These are phyloP conservation scores for Leptinotarsa haldemani DNA, from an alignment of 2,888 invertebrate genomes.

Conservation along the genomic window DNA sequence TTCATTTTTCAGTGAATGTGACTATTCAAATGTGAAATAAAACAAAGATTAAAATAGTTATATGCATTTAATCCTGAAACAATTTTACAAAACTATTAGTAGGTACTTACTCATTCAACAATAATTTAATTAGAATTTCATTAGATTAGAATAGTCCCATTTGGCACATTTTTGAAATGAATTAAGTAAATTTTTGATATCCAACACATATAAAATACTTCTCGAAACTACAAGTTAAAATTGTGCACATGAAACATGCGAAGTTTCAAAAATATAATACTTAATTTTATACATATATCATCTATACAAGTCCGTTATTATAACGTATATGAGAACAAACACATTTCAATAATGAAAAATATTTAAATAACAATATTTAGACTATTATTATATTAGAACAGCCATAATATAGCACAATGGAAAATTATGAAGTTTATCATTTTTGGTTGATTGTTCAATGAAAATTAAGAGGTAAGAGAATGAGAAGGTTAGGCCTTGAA, in stretches of 20 bases:
- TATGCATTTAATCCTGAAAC: conserved; percentile 41
- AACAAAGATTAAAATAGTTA: conserved; percentile 29
- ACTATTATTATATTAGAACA: conserved; percentile 45
- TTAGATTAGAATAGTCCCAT: conserved; percentile 41
- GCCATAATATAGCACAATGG: conserved; percentile 54
- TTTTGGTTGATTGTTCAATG: conserved; percentile 33
- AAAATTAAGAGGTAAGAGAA: background rate
- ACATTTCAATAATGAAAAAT: conserved; percentile 42
- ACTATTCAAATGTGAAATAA: background rate
- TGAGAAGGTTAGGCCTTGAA: background rate
- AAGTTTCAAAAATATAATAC: conserved; percentile 28
- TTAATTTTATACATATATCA: conserved; percentile 19
- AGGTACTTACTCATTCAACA: conserved; percentile 52
- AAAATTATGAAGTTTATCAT: conserved; percentile 36
- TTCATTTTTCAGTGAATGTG: background rate
- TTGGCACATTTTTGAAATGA: conserved; percentile 42
- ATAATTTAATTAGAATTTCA: conserved; percentile 52
- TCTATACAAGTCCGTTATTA: conserved; percentile 39
- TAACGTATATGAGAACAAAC: conserved; percentile 38
- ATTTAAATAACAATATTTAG: conserved; percentile 36
- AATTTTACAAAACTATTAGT: conserved; percentile 55
- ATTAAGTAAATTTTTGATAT: conserved; percentile 32
- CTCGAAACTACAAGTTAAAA: conserved; percentile 22
- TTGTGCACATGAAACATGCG: conserved; percentile 39
- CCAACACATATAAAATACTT: conserved; percentile 17